Evolutionary conservation across 2,113 vertebrate species (phyloP), one percentile per base, ranked within the genome.

Genomic region (Pseudorhombus dupliciocellatus): DNA sequence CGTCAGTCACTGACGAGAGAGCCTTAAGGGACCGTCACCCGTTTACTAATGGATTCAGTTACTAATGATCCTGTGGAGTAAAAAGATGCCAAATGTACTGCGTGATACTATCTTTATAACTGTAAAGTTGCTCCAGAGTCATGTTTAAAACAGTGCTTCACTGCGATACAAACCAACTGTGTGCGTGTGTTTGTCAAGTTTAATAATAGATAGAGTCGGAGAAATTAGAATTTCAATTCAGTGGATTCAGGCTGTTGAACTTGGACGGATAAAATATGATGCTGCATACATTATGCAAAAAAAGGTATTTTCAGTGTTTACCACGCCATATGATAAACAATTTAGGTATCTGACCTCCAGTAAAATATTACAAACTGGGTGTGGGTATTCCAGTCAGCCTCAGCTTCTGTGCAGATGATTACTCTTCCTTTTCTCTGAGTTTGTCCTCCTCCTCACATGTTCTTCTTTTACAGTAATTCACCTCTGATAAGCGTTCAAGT

Each of bases 341-440:
- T 70, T 30, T 11, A 52, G 40, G 5, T 22, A 37, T 37, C 4
- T 10, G 9, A 44, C 40, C 40, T 16, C 4, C 31, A 16, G 3
- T 50, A 10, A n/a, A 4, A 9, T 4, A 50, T 9, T 9, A 50
- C 34, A n/a, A n/a, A n/a, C n/a, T n/a, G n/a, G n/a, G n/a, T 10
- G 2, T 50, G 22, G 3, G 9, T 50, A 44, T 44, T 44, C 15
- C 34, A 34, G 31, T 34, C 9, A 9, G 11, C 31, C 11, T 34
- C 31, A 34, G 15, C 40, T 15, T 42, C 40, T 12, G n/a, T 63
- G 40, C 30, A 74, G 48, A 24, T 62, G 59, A 30, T 63, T 79
- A 84, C 11, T 85, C 57, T 37, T 87, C 59, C 40, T 87, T 90
- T 48, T 51, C 53, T 28, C 9, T 31, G 0, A 34, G 7, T 25